These are phyloP conservation scores for Amphipyra berbera DNA, from an alignment of 2,888 invertebrate species.

Conservation along the genomic window DNA sequence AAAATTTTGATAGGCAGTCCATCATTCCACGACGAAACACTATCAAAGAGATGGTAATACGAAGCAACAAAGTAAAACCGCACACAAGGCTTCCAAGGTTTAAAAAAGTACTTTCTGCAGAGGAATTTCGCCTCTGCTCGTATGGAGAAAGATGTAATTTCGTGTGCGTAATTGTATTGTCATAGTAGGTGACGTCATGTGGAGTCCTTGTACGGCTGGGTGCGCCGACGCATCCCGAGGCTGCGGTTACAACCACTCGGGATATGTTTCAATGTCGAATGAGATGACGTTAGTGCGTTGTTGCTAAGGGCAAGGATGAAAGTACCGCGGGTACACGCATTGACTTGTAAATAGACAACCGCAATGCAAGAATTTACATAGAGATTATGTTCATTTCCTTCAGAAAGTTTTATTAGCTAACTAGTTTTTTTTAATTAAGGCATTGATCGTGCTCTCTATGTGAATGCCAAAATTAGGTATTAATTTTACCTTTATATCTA, in stretches of 20 bases:
- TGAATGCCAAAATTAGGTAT: neutral
- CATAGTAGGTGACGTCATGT: constrained; percentile 74
- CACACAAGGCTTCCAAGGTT: constrained; percentile 60
- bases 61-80: constrained; percentile 63
- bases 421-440: neutral
- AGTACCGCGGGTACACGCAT: constrained; percentile 47
- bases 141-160: constrained; percentile 62
- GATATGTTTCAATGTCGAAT: constrained; percentile 84
- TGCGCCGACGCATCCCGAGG: constrained; percentile 82
- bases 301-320: constrained; percentile 76
- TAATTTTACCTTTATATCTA: neutral
- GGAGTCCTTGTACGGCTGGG: constrained; percentile 86
- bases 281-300: constrained; percentile 74
- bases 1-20: constrained; percentile 56
- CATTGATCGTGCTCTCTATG: neutral
- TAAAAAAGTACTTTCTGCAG: constrained; percentile 40
- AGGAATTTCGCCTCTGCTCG: constrained; percentile 59
- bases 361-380: constrained; percentile 21
- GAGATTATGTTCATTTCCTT: constrained; percentile 15
- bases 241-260: constrained; percentile 85
- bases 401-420: neutral
- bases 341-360: constrained; percentile 16
- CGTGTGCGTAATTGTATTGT: constrained; percentile 66
- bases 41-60: constrained; percentile 48
- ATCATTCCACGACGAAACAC: constrained; percentile 57